Conservation (phyloP, 2,797 vertebrate genomes). For the Florisuga fusca region DNA sequence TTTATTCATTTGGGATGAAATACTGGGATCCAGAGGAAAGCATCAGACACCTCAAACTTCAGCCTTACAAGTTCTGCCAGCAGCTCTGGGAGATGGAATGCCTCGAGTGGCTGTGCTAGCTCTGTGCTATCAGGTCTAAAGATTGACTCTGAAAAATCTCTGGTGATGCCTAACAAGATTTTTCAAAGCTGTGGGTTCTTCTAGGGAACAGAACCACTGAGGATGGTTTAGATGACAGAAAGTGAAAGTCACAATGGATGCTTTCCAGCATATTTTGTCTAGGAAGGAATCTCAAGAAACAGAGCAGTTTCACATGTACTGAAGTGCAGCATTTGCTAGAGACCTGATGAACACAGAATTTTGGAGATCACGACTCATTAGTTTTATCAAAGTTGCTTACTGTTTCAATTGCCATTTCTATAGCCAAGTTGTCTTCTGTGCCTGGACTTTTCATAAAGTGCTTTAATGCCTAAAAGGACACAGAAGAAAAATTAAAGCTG, state of each 20-base stretch:
- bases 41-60: not conserved
- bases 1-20: not conserved
- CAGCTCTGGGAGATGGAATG: not conserved
- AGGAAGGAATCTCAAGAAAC: not conserved
- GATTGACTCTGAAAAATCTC: not conserved
- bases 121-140: not conserved
- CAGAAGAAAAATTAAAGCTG: not conserved
- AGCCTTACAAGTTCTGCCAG: not conserved
- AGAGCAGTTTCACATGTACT: not conserved
- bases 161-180: not conserved
- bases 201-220: not conserved
- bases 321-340: not conserved
- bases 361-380: not conserved
- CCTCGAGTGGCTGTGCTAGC: not conserved
- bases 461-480: slow-evolving; percentile 88
- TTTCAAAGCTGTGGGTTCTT: not conserved
- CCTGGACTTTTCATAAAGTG: slow-evolving; percentile 93
- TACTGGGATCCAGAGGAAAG: not conserved
- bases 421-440: slow-evolving; percentile 89
- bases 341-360: not conserved
- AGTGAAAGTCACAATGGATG: not conserved
- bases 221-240: not conserved
- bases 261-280: not conserved
- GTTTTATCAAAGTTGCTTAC: slow-evolving; percentile 78
- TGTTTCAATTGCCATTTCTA: slow-evolving; percentile 97